These are phyloP conservation scores for Chromis chromis DNA, from an alignment of 2,797 vertebrate genomes.

Conservation along the genomic window DNA sequence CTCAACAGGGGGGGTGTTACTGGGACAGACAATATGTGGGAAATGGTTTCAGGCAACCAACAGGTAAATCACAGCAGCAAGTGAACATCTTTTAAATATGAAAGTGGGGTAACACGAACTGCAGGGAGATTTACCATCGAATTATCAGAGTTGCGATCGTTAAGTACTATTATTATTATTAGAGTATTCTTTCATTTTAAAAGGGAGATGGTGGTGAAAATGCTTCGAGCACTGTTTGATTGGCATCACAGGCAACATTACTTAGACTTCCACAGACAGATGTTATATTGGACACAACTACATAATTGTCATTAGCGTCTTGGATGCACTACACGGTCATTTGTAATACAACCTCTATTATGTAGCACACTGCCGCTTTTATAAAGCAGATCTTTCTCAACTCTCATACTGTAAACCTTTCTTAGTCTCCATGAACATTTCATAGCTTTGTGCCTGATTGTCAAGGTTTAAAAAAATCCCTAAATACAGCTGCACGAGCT, in stretches of 20 bases:
- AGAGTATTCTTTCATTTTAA: constrained; percentile 15
- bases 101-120: constrained; percentile 6
- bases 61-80: constrained; percentile 18
- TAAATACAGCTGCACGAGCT: constrained; percentile 45
- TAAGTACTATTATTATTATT: constrained; percentile 20
- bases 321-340: constrained; percentile 12
- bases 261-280: constrained; percentile 22
- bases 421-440: constrained; percentile 15
- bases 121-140: not conserved
- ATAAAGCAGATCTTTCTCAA: constrained; percentile 45
- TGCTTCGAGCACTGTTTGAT: constrained; percentile 31
- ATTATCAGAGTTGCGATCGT: constrained; percentile 10
- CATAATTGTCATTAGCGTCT: constrained; percentile 46
- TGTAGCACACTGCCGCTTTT: constrained; percentile 45
- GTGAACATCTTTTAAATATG: constrained; percentile 25
- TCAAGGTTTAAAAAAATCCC: constrained; percentile 59
- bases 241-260: constrained; percentile 37
- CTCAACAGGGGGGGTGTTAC: constrained; percentile 18
- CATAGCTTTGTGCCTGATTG: constrained; percentile 76
- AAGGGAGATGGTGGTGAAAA: constrained; percentile 18
- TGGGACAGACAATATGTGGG: constrained; percentile 16
- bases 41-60: constrained; percentile 46
- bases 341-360: constrained; percentile 26
- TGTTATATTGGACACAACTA: constrained; percentile 19
- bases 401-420: constrained; percentile 15